A percentile compares a stretch with the other conserved stretches of the same genome.
These are phyloP conservation scores for Eucriotettix oculatus DNA, from an alignment of 2,888 invertebrate genomes.

Conservation along the genomic window DNA sequence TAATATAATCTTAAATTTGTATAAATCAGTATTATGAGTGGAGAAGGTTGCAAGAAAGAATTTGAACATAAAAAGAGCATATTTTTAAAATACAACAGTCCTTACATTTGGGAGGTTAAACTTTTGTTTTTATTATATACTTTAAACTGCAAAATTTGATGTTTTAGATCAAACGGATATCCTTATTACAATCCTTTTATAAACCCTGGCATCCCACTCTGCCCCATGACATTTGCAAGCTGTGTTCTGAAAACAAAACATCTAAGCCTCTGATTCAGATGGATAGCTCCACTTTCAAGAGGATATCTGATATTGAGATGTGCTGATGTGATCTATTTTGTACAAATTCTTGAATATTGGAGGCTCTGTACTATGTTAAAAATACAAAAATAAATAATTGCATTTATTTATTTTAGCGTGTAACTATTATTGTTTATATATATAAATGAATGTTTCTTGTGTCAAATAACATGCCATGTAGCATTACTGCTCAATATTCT, in stretches of 20 bases:
- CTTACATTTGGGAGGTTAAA: constrained; percentile 6
- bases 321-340: constrained; percentile 12
- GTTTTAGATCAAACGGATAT: too few species aligned
- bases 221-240: neutral
- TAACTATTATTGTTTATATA: neutral
- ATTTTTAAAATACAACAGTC: constrained; percentile 5
- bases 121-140: neutral
- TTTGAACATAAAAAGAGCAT: constrained; percentile 3
- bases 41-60: neutral
- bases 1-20: neutral
- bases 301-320: constrained; percentile 7
- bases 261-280: neutral
- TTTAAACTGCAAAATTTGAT: too few species aligned
- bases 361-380: constrained; percentile 14
- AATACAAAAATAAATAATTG: constrained; percentile 13
- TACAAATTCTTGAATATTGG: constrained; percentile 8
- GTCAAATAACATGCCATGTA: too few species aligned
- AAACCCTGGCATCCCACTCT: neutral
- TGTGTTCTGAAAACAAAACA: constrained; percentile 5
- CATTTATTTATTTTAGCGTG: constrained; percentile 13
- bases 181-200: constrained; percentile 1
- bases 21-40: constrained; percentile 6
- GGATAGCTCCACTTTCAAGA: neutral
- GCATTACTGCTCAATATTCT: too few species aligned
- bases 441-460: too few species aligned